These are phyloP conservation scores for Virgularia gustaviana DNA, from an alignment of 92 coral and sea anemone species.

Conservation along the genomic window DNA sequence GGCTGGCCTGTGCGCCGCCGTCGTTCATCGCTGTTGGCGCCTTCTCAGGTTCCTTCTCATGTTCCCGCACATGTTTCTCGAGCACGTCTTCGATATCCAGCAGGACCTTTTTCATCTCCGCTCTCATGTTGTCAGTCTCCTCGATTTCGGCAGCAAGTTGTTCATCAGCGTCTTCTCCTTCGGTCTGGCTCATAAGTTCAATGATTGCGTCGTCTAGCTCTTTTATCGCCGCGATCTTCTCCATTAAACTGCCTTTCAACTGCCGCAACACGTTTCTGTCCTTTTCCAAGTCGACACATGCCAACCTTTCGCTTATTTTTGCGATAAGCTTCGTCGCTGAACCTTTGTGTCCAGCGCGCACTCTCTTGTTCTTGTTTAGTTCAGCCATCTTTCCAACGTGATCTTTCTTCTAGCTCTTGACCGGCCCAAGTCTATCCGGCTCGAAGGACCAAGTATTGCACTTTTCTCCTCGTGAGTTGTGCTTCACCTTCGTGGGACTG, in stretches of 20 bases:
- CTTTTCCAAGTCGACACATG: neutral
- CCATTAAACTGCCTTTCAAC: constrained; percentile 12
- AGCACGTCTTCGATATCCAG: neutral
- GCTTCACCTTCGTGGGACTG: too few species aligned
- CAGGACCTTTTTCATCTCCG: constrained; percentile 2
- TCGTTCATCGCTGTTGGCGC: constrained; percentile 2
- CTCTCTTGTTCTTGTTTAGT: constrained; percentile 27
- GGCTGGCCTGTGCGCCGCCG: neutral
- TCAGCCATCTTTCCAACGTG: constrained; percentile 9
- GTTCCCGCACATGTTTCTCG: neutral
- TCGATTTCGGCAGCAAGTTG: constrained; percentile 17
- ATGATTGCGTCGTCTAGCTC: constrained; percentile 35
- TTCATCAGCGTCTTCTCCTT: constrained; percentile 18
- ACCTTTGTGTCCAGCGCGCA: constrained; percentile 40
- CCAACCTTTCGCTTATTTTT: neutral
- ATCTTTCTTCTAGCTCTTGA: neutral
- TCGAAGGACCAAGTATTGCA: constrained; percentile 38
- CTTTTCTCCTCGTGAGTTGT: too few species aligned
- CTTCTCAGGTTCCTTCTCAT: neutral
- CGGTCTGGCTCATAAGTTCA: constrained; percentile 18
- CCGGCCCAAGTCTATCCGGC: constrained; percentile 28
- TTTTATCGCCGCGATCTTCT: constrained; percentile 23
- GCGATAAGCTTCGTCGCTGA: constrained; percentile 4
- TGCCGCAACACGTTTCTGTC: constrained; percentile 9
- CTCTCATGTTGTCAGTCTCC: neutral